Evolutionary conservation across 2,888 invertebrate genomes (phyloP).

Genomic region (Synergus laeviventris): DNA sequence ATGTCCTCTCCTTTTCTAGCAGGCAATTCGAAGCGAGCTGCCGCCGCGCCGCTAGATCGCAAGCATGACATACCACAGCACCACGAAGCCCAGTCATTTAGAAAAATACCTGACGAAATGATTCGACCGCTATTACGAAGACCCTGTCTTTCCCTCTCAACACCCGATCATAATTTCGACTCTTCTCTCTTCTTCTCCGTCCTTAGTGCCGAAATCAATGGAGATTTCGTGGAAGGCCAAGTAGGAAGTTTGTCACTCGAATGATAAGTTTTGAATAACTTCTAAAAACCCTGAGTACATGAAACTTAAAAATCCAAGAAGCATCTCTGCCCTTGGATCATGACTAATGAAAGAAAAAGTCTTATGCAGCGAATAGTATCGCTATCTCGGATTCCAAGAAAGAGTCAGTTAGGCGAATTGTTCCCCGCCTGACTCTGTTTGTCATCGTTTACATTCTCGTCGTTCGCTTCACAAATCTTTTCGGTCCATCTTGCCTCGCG

Average conservation of each 20-base stretch:
- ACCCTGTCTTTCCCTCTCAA: constrained; percentile 54
- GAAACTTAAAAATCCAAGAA: not conserved
- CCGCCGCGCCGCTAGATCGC: constrained; percentile 60
- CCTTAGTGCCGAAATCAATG: constrained; percentile 34
- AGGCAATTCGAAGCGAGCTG: constrained; percentile 54
- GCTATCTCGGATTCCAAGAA: constrained; percentile 5
- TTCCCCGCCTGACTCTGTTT: constrained; percentile 32
- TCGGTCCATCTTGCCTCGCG: constrained; percentile 57
- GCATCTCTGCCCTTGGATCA: not conserved
- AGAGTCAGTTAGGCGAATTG: constrained; percentile 27
- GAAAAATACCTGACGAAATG: constrained; percentile 69
- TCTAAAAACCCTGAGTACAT: not conserved
- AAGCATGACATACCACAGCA: constrained; percentile 61
- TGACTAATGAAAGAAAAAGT: not conserved
- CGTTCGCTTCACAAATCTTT: constrained; percentile 57
- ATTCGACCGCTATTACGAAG: constrained; percentile 67
- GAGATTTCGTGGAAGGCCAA: constrained; percentile 24
- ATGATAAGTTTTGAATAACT: too few species aligned
- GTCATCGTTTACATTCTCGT: constrained; percentile 55
- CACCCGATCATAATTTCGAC: constrained; percentile 37
- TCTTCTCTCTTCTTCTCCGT: constrained; percentile 42
- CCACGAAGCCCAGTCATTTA: constrained; percentile 65
- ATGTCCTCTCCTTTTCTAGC: constrained; percentile 51
- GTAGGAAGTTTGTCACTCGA: constrained; percentile 7
- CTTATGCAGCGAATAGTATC: not conserved